Evolutionary conservation across 2,797 vertebrate species (phyloP).

Genomic region (Discoglossus pictus): DNA sequence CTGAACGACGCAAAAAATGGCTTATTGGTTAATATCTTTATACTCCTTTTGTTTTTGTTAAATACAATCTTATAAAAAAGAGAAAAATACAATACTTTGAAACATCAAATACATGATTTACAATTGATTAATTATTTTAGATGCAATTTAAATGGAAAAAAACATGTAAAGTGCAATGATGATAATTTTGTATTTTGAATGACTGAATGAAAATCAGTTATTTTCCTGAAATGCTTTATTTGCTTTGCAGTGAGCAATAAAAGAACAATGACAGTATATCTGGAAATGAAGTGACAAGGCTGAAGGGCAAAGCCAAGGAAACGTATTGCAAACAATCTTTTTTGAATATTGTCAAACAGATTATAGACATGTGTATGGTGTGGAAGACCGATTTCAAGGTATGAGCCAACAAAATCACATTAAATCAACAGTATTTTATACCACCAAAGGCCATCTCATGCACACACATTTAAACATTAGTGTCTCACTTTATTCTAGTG

Average conservation of each 20-base stretch:
- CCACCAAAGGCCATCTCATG: slow-evolving; percentile 15
- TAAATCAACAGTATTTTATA: slow-evolving; percentile 30
- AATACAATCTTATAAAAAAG: too few relatives aligned
- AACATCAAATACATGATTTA: neutral
- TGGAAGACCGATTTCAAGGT: slow-evolving; percentile 31
- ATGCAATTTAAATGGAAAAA: neutral
- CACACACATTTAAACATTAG: slow-evolving; percentile 17
- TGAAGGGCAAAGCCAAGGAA: slow-evolving; percentile 40
- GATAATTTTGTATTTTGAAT: slow-evolving; percentile 23
- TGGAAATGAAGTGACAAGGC: slow-evolving; percentile 19
- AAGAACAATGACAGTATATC: slow-evolving; percentile 38
- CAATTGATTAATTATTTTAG: slow-evolving; percentile 3
- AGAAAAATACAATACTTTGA: too few relatives aligned
- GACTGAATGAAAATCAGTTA: slow-evolving; percentile 17
- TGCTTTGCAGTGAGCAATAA: slow-evolving; percentile 11
- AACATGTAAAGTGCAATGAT: slow-evolving; percentile 25
- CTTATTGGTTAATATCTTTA: too few relatives aligned
- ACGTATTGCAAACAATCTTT: slow-evolving; percentile 20
- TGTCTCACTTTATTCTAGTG: slow-evolving; percentile 27
- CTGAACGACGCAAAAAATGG: too few relatives aligned
- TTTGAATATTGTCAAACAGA: slow-evolving; percentile 47
- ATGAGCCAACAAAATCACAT: slow-evolving; percentile 38
- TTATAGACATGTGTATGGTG: slow-evolving; percentile 41
- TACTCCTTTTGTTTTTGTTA: too few relatives aligned
- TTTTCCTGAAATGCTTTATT: slow-evolving; percentile 31